Base-by-base conservation (phyloP, 2,888 invertebrate genomes). In the Dorcus parallelipipedus region DNA sequence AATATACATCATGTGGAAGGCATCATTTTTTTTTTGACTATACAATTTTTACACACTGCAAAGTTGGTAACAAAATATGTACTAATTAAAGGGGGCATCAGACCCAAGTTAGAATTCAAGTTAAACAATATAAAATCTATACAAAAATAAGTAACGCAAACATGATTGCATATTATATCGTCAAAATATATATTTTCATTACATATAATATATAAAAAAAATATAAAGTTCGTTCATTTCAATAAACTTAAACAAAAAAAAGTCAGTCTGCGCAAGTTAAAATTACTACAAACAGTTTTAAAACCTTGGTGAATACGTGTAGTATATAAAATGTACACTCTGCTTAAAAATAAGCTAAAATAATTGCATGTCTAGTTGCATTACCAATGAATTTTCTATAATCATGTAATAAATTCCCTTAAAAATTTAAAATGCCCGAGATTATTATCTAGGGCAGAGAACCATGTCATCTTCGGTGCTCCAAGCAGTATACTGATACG, bases 401-500 rank as follows among this genome's bases (percentile, higher is more conserved):
- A 17, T 17, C 14, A 20, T 20, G 23, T 45, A 20, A 17, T 4
- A 4, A 45, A 45, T 20, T 20, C 17, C 20, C 26, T 33, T 58
- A 58, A 45, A 50, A 58, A 50, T 54, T 54, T 47, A 59, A 56
- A 23, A 59, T 40, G 59, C 59, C 55, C 59, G 59, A 54, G 53
- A 54, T 50, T 57, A 51, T 50, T 56, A 47, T 56, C 56, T 60
- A 60, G 56, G 60, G 56, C 60, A 60, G 49, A 6, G 81, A 80
- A 65, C 75, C 76, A 76, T 83, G 86, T 87, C 87, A 88, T 85
- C 88, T 86, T 63, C 86, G 84, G 71, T 83, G 79, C 75, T 88
- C 88, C 56, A 85, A 75, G 71, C 84, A 84, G 79, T 93, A 95
- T 68, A 95, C 90, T 65, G 90, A 90, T 69, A 95, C 87, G 64